A percentile compares a stretch with the other conserved stretches of the same genome.
phyloP scores from a whole-genome alignment of 2,797 vertebrate species.

The Aratinga solstitialis region DNA sequence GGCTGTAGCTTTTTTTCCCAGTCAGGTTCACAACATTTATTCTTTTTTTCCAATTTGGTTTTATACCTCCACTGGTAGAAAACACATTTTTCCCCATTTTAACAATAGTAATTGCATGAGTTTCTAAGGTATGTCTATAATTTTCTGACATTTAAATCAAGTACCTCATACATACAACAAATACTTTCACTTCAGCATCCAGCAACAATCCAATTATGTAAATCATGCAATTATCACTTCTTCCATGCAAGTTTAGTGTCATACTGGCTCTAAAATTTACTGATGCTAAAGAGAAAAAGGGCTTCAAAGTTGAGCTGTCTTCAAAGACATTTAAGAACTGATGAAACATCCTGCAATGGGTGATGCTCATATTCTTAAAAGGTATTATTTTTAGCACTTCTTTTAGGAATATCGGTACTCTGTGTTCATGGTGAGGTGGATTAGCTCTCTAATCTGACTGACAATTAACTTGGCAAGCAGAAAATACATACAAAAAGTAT shows the following conservation, averaged over 20 bases:
- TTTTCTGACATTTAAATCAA: not conserved
- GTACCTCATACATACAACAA: not conserved
- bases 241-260: not conserved
- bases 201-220: not conserved
- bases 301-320: not conserved
- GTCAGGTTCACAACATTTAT: not conserved
- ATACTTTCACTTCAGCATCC: not conserved
- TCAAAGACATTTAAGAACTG: not conserved
- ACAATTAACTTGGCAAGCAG: not conserved
- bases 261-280: not conserved
- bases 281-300: not conserved
- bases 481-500: not conserved
- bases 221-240: constrained; percentile 22
- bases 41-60: not conserved
- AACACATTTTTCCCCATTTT: not conserved
- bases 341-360: not conserved
- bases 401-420: not conserved
- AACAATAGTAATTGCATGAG: not conserved
- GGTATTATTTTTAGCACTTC: not conserved
- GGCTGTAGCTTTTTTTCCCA: not conserved
- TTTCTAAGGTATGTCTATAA: not conserved
- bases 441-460: not conserved
- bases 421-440: not conserved
- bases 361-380: not conserved
- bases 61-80: not conserved